Base-by-base conservation (phyloP, 2,797 vertebrate genomes). In the Amblyraja radiata region DNA sequence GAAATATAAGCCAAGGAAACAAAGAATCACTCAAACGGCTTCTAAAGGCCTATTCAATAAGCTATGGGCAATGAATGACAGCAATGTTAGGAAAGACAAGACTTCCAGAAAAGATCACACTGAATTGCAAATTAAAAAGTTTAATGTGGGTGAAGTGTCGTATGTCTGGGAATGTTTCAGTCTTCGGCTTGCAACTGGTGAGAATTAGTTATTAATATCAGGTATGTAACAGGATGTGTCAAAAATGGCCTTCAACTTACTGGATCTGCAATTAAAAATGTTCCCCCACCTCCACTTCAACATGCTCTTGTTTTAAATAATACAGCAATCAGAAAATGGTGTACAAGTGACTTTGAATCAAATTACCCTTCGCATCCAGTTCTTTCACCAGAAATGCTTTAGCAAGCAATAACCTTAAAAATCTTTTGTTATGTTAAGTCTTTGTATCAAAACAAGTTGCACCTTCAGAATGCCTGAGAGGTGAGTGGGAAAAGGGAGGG, bases 61-160 rank as follows among this genome's bases (percentile, higher is more conserved):
- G 71, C 36, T 92, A 28, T 54, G 90, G 90, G 68, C 90, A 54
- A 76, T 54, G 46, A 16, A 16, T 68, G 65, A 68, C 10, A 16
- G 65, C 65, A 68, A 68, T 16, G 18, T 36, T 73, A 73, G 88
- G 63, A 71, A 32, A 90, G 86, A 90, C 86, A 65, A 36, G 18
- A 68, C 86, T 90, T 71, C n/a, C 63, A 71, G n/a, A 90, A 71
- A 71, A 54, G 65, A 90, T 90, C 86, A 73, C 71, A 92, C 71
- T 76, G 71, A 71, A 74, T 92, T 92, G 90, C 90, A 92, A 92
- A 92, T 92, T 92, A 76, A 92, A 92, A 71, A 92, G 39, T 92
- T 74, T 54, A 74, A 54, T 76, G 36, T 92, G 23, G 32, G 76
- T 46, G 39, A 76, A 76, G 39, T 92, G 46, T 92, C 76, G 90